Evolutionary conservation across 2,113 vertebrate species (phyloP).

Genomic region (Phrynosoma platyrhinos): DNA sequence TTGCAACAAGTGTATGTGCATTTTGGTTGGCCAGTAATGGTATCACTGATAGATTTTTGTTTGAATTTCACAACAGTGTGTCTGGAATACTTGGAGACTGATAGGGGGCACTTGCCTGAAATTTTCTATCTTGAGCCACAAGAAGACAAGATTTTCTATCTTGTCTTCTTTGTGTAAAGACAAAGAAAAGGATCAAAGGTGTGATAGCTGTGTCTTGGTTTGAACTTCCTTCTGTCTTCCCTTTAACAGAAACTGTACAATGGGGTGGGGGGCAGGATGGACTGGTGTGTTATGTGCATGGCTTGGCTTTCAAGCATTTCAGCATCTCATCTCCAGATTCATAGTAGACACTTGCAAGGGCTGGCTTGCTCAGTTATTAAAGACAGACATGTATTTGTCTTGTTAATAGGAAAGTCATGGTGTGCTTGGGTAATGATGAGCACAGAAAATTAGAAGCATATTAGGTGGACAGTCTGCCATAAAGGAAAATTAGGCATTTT

Average conservation of each 20-base stretch:
- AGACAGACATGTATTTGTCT: constrained; percentile 9
- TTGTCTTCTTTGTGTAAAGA: too few relatives aligned
- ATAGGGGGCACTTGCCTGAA: neutral
- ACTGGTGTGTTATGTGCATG: neutral
- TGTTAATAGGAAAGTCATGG: constrained; percentile 27
- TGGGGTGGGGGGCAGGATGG: neutral
- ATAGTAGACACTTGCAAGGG: neutral
- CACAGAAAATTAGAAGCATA: constrained; percentile 26
- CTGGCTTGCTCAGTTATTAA: constrained; percentile 18
- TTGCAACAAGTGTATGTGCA: too few relatives aligned
- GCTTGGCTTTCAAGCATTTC: neutral
- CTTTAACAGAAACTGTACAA: neutral
- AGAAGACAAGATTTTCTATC: neutral
- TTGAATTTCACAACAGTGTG: neutral
- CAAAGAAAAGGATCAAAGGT: neutral
- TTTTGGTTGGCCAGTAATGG: too few relatives aligned
- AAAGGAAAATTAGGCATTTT: constrained; percentile 18
- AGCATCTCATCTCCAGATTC: neutral
- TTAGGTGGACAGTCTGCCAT: constrained; percentile 22
- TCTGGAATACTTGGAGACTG: neutral
- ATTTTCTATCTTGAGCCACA: neutral
- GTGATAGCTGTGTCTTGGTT: neutral
- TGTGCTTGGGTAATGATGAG: constrained; percentile 25
- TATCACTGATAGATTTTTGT: too few relatives aligned
- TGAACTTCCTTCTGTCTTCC: neutral